Conservation (phyloP, 2,797 vertebrate species). For the Sandelia bainsii region DNA sequence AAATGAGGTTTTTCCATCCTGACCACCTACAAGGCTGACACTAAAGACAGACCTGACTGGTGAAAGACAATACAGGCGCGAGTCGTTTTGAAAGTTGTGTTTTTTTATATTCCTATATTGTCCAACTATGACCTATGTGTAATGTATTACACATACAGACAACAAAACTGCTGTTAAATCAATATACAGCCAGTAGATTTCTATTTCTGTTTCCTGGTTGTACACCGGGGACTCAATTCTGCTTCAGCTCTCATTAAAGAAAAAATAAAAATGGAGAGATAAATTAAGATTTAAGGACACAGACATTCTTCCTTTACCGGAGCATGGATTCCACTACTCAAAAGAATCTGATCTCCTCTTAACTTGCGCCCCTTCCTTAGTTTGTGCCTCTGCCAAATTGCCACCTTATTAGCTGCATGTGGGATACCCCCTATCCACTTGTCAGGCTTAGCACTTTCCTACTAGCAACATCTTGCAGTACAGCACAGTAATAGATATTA, state of each 20-base stretch:
- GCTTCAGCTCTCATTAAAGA: conserved; percentile 3
- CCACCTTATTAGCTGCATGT: conserved; percentile 54
- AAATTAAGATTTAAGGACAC: conserved; percentile 39
- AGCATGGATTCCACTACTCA: conserved; percentile 46
- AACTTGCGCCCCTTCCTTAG: conserved; percentile 45
- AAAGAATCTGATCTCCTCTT: conserved; percentile 62
- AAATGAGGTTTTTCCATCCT: neutral
- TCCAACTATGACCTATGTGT: neutral
- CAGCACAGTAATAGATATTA: neutral
- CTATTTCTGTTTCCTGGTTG: conserved; percentile 13
- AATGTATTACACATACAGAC: conserved; percentile 1
- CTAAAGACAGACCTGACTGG: neutral
- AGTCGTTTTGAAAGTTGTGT: neutral
- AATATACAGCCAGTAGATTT: conserved; percentile 12
- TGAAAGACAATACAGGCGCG: neutral
- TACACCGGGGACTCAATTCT: neutral
- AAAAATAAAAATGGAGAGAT: conserved; percentile 7
- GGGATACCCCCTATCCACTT: conserved; percentile 3
- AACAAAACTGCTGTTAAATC: neutral
- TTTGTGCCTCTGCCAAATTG: conserved; percentile 59
- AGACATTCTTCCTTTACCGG: conserved; percentile 35
- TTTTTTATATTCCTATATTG: neutral
- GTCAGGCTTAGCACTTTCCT: neutral
- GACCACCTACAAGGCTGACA: neutral
- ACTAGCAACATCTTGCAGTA: no score